phyloP scores from a whole-genome alignment of 2,888 invertebrate species.

The Folsomia manolachei region DNA sequence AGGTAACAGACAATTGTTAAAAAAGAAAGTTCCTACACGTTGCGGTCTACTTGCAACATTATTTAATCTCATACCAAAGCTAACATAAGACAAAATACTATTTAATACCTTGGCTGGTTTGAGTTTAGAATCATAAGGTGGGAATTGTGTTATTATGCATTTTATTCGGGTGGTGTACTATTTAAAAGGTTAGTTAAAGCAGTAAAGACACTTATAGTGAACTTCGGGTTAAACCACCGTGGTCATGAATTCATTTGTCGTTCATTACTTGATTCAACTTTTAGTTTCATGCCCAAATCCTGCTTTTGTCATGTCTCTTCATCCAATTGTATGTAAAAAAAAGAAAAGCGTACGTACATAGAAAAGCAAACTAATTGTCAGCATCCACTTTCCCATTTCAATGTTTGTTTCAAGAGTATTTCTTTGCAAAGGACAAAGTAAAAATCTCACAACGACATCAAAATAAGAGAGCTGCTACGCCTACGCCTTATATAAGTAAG shows the following conservation, averaged over 20 bases:
- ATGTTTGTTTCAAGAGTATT: no score
- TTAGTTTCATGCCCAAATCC: background rate
- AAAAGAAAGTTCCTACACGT: constrained; percentile 19
- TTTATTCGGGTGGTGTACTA: background rate
- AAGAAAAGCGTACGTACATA: no score
- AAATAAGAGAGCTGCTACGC: no score
- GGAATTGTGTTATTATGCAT: background rate
- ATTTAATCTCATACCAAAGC: constrained; percentile 16
- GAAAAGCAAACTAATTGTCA: no score
- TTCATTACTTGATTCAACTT: background rate
- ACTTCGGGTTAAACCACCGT: background rate
- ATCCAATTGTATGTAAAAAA: no score
- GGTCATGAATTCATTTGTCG: background rate
- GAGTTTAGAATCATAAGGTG: no score
- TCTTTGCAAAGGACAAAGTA: no score
- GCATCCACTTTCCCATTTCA: no score
- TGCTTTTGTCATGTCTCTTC: background rate
- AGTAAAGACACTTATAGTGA: no score
- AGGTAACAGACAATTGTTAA: constrained; percentile 11
- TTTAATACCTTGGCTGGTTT: background rate
- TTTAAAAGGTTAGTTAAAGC: no score
- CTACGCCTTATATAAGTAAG: no score
- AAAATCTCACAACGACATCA: no score
- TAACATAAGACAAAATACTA: background rate
- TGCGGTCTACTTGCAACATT: constrained; percentile 22